Percentiles rank a stretch among this genome's conserved stretches.
phyloP scores from a whole-genome alignment of 2,113 vertebrate species.

The Echinops telfairi region DNA sequence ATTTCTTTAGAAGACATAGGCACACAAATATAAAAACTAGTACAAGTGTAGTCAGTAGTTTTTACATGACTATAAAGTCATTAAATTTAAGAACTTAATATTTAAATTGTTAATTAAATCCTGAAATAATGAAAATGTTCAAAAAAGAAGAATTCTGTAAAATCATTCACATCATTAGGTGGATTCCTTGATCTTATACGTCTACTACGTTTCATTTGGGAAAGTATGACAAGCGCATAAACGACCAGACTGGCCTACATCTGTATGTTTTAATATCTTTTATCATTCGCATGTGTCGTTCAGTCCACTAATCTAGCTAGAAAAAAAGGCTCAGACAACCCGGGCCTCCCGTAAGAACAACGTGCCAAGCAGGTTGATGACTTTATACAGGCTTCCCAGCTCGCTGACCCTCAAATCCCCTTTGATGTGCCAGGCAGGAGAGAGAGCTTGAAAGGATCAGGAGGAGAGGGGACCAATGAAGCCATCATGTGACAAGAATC shows the following conservation, averaged over 20 bases:
- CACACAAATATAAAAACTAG: neutral
- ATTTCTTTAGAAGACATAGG: neutral
- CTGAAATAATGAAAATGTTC: neutral
- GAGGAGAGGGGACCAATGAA: slow-evolving; percentile 90
- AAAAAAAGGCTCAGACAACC: slow-evolving; percentile 73
- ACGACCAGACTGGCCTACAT: neutral
- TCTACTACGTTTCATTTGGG: neutral
- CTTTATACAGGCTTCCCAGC: slow-evolving; percentile 95
- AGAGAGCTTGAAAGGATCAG: slow-evolving; percentile 92
- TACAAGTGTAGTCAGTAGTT: neutral
- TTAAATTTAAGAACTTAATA: neutral
- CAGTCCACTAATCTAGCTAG: slow-evolving; percentile 34
- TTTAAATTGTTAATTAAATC: neutral
- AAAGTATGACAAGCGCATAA: neutral
- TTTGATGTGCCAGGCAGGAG: slow-evolving; percentile 97
- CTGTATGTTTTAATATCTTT: neutral
- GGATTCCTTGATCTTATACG: neutral
- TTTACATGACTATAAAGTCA: neutral
- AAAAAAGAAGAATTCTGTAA: neutral
- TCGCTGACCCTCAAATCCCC: slow-evolving; percentile 97
- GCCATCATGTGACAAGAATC: slow-evolving; percentile 97
- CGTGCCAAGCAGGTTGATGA: slow-evolving; percentile 92
- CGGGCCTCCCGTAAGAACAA: slow-evolving; percentile 79
- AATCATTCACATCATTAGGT: neutral
- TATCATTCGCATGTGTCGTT: neutral